Percentiles rank a stretch among this genome's conserved stretches.
These are phyloP conservation scores for Zaprionus capensis DNA, from an alignment of 1,140 invertebrate genomes.

Conservation along the genomic window DNA sequence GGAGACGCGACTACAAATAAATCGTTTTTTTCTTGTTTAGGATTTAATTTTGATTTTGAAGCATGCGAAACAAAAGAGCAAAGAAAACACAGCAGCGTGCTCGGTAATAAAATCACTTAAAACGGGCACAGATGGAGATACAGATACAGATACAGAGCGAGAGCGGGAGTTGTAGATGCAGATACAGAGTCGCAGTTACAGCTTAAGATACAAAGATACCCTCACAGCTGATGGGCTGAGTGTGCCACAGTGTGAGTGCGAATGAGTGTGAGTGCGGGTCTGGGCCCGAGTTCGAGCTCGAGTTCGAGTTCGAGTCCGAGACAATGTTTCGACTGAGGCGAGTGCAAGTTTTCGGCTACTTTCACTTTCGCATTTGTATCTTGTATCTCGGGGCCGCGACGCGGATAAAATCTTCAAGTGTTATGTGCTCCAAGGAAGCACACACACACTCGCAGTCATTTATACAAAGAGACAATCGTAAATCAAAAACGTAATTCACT, in stretches of 20 bases:
- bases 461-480: conserved; percentile 36
- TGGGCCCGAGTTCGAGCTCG: conserved; percentile 11
- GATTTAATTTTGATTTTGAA: conserved; percentile 71
- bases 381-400: conserved; percentile 17
- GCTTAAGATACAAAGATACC: conserved; percentile 15
- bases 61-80: conserved; percentile 48
- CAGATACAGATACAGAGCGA: conserved; percentile 19
- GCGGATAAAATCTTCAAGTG: conserved; percentile 43
- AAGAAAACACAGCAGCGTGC: conserved; percentile 32
- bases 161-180: conserved; percentile 19
- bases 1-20: conserved; percentile 51
- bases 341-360: conserved; percentile 58
- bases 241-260: not conserved
- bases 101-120: conserved; percentile 72
- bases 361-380: conserved; percentile 69
- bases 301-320: not conserved
- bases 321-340: not conserved
- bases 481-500: conserved; percentile 62
- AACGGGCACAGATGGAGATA: conserved; percentile 15
- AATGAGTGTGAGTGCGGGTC: not conserved
- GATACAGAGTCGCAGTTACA: conserved; percentile 12
- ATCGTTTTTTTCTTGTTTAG: conserved; percentile 54
- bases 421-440: conserved; percentile 45
- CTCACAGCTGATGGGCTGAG: not conserved
- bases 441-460: conserved; percentile 11